Conservation (phyloP, 2,888 invertebrate species). For the Lepidocyrtoides sp. region DNA sequence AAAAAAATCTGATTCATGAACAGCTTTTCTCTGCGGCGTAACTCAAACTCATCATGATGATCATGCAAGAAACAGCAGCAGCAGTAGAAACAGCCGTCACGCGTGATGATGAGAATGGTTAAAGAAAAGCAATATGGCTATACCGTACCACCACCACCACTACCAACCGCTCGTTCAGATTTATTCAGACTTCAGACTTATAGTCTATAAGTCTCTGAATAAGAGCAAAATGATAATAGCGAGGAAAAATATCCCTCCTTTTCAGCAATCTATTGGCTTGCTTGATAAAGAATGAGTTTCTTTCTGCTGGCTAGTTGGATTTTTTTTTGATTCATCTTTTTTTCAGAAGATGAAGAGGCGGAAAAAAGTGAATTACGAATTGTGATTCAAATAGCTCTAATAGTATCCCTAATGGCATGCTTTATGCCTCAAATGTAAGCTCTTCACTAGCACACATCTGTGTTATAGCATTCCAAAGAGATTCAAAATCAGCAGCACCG, state of each 20-base stretch:
- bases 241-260: constrained; percentile 4
- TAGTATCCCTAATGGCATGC: constrained; percentile 68
- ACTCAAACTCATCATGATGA: constrained; percentile 59
- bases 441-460: constrained; percentile 9
- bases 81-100: too few species aligned
- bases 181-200: neutral
- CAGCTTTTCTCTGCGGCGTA: constrained; percentile 10
- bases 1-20: constrained; percentile 62
- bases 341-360: constrained; percentile 34
- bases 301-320: constrained; percentile 38
- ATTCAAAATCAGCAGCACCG: neutral
- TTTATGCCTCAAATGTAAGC: constrained; percentile 48
- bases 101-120: constrained; percentile 1
- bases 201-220: neutral
- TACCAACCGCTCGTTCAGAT: too few species aligned
- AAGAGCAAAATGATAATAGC: constrained; percentile 38
- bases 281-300: constrained; percentile 22
- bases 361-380: constrained; percentile 72
- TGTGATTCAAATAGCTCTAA: constrained; percentile 75
- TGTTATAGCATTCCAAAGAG: neutral
- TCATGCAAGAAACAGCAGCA: constrained; percentile 41
- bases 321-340: constrained; percentile 26
- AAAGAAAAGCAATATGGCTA: constrained; percentile 52
- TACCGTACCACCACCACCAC: too few species aligned
- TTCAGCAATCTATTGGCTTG: neutral